Evolutionary conservation across 2,113 vertebrate species (phyloP).

Genomic region (Gyps fulvus): DNA sequence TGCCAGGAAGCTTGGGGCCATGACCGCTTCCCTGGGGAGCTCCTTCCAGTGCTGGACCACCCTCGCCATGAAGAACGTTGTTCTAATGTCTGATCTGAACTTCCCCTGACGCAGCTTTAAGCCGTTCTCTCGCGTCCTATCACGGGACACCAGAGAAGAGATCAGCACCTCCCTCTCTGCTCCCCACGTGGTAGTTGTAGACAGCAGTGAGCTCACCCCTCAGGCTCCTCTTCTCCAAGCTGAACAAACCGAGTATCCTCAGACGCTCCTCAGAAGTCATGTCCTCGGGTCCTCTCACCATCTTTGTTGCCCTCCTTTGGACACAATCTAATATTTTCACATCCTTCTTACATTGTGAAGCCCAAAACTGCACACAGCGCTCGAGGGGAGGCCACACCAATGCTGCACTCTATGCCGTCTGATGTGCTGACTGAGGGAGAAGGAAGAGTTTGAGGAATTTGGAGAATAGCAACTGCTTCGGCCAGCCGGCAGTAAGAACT

Average conservation of each 20-base stretch:
- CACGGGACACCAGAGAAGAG: neutral
- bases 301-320: neutral
- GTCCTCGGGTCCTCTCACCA: neutral
- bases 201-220: neutral
- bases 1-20: neutral
- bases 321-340: neutral
- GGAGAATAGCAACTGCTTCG: neutral
- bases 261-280: neutral
- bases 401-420: neutral
- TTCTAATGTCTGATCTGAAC: neutral
- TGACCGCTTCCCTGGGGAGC: neutral
- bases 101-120: neutral
- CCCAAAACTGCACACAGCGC: neutral
- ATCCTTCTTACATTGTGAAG: neutral
- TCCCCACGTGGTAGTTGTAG: neutral
- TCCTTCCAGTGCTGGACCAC: neutral
- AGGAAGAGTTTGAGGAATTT: neutral
- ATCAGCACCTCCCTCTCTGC: neutral
- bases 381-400: accelerated
- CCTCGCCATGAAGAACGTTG: neutral
- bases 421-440: neutral
- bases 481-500: neutral
- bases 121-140: accelerated
- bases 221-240: neutral
- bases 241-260: neutral